Evolutionary conservation across 2,113 vertebrate genomes (phyloP).

Genomic region (Sclerurus mexicanus): DNA sequence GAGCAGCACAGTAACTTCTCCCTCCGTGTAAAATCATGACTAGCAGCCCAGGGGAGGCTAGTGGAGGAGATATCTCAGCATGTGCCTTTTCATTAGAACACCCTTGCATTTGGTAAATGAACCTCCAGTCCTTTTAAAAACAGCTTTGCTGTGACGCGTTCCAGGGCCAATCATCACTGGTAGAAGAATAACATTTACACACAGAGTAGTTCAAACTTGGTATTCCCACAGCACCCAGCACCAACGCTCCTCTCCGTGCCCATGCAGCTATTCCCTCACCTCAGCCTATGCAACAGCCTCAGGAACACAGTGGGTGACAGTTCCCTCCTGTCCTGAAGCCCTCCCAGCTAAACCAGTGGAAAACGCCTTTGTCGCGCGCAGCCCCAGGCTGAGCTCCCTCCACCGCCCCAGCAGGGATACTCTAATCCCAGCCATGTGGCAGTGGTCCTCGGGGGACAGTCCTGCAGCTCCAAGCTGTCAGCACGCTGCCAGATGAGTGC

Average conservation of each 20-base stretch:
- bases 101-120: neutral
- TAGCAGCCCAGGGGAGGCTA: neutral
- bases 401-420: rapidly evolving
- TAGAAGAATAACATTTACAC: neutral
- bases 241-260: neutral
- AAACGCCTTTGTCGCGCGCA: neutral
- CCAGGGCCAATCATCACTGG: neutral
- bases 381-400: neutral
- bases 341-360: neutral
- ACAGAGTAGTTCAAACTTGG: neutral
- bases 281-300: neutral
- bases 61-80: neutral
- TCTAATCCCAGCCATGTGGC: slow-evolving; percentile 23
- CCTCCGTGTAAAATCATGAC: neutral
- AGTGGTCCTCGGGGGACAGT: neutral
- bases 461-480: neutral
- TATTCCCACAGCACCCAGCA: neutral
- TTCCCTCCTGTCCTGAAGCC: neutral
- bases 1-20: neutral
- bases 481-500: neutral
- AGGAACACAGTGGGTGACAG: neutral
- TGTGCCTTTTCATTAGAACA: neutral
- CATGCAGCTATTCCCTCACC: neutral
- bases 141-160: neutral
- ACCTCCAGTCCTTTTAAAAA: neutral